Evolutionary conservation across 2,113 vertebrate genomes (phyloP), one percentile per base, ranked within the genome.

Genomic region (Dermatemys mawii): DNA sequence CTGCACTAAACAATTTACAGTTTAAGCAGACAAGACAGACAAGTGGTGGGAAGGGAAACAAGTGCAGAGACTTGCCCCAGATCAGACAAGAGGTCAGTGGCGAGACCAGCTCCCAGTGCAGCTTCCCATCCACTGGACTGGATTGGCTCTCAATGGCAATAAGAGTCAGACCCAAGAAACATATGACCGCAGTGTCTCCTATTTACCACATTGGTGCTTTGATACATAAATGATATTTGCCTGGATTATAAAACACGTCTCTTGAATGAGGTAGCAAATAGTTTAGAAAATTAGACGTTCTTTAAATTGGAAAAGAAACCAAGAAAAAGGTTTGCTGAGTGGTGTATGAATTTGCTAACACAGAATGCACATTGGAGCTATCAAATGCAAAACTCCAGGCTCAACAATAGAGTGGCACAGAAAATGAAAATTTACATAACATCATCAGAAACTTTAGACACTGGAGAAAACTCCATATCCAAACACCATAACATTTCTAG

Each of bases 371-470:
- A 84, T 76, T 87, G 82, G 79, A 81, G 26, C 67, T 78, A 60
- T 41, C 17, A 84, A 94, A 88, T 26, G 35, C n/a, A 94, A 78
- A 95, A 78, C 27, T 94, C 60, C 14, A 60, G 22, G 85, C 85
- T 78, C 70, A 73, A 67, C 87, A 82, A 83, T 83, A 87, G 85
- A 76, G 5, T 76, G 73, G 78, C 87, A 92, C 70, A 29, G 83
- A 83, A 92, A 82, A 79, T 87, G 80, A 83, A 92, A 83, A 87
- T 92, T 60, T 57, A 81, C 0, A 82, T 76, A 91, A 93, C 88
- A 97, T 46, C 80, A 83, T 46, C 80, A 83, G 85, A 87, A 87
- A 79, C 53, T 32, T 46, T 49, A 75, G 78, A 53, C 80, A 80
- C 86, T 49, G 78, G 80, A 92, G 0, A 93, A 83, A 4, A 78